These are phyloP conservation scores for Theonella swinhoei DNA, from an alignment of 37 sponge, comb jelly and placozoan species.

Conservation along the genomic window DNA sequence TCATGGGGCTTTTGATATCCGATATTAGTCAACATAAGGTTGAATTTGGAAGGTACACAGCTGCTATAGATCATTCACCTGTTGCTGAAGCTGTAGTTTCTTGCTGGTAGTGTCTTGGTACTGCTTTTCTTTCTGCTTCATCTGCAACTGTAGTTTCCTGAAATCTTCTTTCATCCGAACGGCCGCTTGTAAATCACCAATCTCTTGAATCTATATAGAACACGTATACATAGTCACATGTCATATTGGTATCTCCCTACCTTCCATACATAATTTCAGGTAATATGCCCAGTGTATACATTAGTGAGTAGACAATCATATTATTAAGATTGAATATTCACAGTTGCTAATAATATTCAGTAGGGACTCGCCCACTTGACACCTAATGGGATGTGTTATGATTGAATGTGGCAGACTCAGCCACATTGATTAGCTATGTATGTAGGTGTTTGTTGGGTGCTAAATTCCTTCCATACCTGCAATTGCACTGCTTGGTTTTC, in stretches of 20 bases:
- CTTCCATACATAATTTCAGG: not conserved
- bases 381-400: not conserved
- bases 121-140: conserved; percentile 1
- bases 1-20: too few relatives aligned
- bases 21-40: too few relatives aligned
- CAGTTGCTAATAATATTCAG: not conserved
- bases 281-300: too few relatives aligned
- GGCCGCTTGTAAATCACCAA: conserved; percentile 42
- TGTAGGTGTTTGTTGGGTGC: too few relatives aligned
- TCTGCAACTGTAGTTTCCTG: conserved; percentile 5
- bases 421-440: too few relatives aligned
- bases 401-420: not conserved
- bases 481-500: conserved; percentile 31
- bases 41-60: too few relatives aligned
- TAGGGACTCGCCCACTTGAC: not conserved
- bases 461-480: too few relatives aligned
- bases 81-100: conserved; percentile 31
- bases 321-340: not conserved
- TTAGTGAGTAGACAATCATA: too few relatives aligned
- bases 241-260: too few relatives aligned
- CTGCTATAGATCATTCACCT: too few relatives aligned
- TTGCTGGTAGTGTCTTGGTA: conserved; percentile 25
- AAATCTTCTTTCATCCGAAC: conserved; percentile 31
- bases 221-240: too few relatives aligned
- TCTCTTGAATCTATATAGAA: conserved; percentile 56